Evolutionary conservation across 2,888 invertebrate genomes (phyloP), one percentile per base, ranked within the genome.

Genomic region (Eupithecia dodoneata): DNA sequence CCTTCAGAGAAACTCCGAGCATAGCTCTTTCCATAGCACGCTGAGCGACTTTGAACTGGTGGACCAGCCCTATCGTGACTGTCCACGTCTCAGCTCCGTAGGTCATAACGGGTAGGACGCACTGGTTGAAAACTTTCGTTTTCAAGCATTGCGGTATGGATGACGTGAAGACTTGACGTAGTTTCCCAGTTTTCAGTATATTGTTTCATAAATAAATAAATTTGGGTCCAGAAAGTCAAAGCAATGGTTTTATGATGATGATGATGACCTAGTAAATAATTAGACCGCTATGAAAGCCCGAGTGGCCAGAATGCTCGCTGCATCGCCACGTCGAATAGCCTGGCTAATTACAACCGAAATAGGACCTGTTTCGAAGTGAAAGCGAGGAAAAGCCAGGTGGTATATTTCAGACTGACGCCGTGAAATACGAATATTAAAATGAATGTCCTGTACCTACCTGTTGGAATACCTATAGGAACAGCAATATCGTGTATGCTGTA

Each of bases 331-430:
- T 63, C 30, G 63, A 63, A 63, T 63, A 63, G 30, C 63, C 30
- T 12, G 63, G 1, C 63, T 63, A 63, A 63, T 63, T 63, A 63
- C 63, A 63, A 63, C 63, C 63, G 63, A 63, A 63, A 63, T 63
- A 63, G 10, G 63, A 30, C 18, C 59, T 18, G 30, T 63, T 63
- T 63, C 30, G 63, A 63, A 63, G 63, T 63, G 30, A 63, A 63
- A 63, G 63, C 63, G 18, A 63, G 63, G 1, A 30, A 63, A 63
- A 63, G 63, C 63, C 63, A 63, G 63, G 63, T 63, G 18, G 63
- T 63, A 63, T 12, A 63, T 63, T 63, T 63, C 63, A 18, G 30
- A 63, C 63, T 12, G 63, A 30, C 63, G 30, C 63, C 4, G 63
- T 18, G 30, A 30, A 7, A n/a, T 63, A 63, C 30, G 30, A 63